Conservation (phyloP, 2,797 vertebrate genomes). For the Myripristis jacobus region DNA sequence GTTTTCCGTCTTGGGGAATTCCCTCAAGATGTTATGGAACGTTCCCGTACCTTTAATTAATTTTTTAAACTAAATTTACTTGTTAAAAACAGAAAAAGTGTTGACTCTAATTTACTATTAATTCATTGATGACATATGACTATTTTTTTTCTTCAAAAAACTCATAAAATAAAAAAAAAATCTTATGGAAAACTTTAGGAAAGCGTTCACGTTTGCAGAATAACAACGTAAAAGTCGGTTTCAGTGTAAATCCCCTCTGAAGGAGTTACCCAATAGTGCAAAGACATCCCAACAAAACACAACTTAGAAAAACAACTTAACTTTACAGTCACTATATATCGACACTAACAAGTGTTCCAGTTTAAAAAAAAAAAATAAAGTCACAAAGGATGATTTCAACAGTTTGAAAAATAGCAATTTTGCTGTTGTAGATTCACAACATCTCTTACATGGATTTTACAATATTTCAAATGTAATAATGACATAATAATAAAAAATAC, state of each 20-base stretch:
- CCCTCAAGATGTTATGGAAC: not conserved
- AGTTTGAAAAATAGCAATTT: conserved; percentile 23
- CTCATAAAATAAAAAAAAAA: not conserved
- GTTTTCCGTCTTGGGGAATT: too few species aligned
- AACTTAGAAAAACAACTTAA: not conserved
- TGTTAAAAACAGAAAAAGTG: not conserved
- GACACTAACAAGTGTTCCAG: conserved; percentile 39
- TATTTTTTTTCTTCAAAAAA: not conserved
- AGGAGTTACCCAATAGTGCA: conserved; percentile 60
- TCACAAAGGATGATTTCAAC: conserved; percentile 21
- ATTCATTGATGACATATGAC: too few species aligned
- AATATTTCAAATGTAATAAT: conserved; percentile 21
- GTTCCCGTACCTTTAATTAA: not conserved
- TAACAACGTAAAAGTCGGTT: conserved; percentile 18
- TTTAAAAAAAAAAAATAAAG: conserved; percentile 47
- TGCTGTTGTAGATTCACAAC: too few species aligned
- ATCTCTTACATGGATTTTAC: conserved; percentile 25
- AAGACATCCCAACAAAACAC: conserved; percentile 45
- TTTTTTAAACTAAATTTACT: not conserved
- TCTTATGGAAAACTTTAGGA: not conserved
- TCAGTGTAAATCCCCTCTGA: conserved; percentile 5
- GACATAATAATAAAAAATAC: conserved; percentile 54
- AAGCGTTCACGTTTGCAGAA: conserved; percentile 11
- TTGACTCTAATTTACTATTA: too few species aligned
- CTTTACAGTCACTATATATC: conserved; percentile 28